These are phyloP conservation scores for Parnassius mnemosyne DNA, from an alignment of 2,888 invertebrate genomes.

Conservation along the genomic window DNA sequence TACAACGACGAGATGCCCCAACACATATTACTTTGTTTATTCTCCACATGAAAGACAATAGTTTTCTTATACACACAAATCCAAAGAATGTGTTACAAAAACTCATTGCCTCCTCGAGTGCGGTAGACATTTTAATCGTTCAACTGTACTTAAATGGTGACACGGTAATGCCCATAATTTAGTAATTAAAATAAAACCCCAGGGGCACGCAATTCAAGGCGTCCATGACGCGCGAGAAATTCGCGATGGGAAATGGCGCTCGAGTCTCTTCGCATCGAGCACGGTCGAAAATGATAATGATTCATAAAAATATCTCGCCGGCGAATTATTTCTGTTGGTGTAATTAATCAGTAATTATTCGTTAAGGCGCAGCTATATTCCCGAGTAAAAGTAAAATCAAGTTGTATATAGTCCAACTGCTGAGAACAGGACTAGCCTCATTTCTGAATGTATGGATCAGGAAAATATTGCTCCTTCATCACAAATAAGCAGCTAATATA, in stretches of 20 bases:
- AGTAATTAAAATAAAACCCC: conserved; percentile 23
- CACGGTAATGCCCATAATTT: conserved; percentile 26
- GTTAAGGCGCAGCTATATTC: conserved; percentile 9
- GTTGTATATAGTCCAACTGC: too few relatives aligned
- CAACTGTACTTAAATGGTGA: conserved; percentile 20
- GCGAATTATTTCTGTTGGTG: conserved; percentile 11
- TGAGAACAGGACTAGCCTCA: too few relatives aligned
- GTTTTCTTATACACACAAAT: neutral
- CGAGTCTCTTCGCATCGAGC: conserved; percentile 9
- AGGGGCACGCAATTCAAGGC: conserved; percentile 2
- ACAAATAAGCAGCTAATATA: too few relatives aligned
- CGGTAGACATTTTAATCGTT: conserved; percentile 17
- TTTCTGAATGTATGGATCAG: too few relatives aligned
- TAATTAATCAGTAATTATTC: conserved; percentile 16
- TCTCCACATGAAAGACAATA: too few relatives aligned
- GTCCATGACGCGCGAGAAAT: conserved; percentile 10
- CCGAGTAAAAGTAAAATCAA: too few relatives aligned
- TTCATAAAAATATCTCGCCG: conserved; percentile 23
- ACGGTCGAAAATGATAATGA: conserved; percentile 12
- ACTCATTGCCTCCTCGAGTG: neutral
- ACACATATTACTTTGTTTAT: too few relatives aligned
- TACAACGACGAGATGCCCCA: too few relatives aligned
- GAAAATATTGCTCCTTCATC: too few relatives aligned
- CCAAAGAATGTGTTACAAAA: conserved; percentile 4
- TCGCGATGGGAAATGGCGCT: conserved; percentile 7